A percentile compares a stretch with the other conserved stretches of the same genome.
These are phyloP conservation scores for Matsumyia berberina DNA, from an alignment of 2,888 invertebrate species.

Conservation along the genomic window DNA sequence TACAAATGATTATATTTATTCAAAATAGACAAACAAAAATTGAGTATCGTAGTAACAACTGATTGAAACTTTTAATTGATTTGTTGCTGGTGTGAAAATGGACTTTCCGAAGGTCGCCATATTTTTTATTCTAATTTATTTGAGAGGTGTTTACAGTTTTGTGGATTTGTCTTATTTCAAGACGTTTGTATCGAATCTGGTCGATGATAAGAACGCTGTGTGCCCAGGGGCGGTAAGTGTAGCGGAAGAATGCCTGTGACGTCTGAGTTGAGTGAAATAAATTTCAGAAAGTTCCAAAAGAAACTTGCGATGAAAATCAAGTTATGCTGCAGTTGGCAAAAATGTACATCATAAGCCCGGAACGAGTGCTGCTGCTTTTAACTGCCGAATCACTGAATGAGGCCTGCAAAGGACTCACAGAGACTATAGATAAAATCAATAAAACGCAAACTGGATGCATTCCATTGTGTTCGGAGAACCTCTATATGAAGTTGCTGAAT, in stretches of 20 bases:
- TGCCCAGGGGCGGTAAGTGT: conserved; percentile 19
- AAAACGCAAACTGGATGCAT: conserved; percentile 83
- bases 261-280: not conserved
- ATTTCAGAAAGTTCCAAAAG: conserved; percentile 41
- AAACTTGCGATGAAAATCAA: conserved; percentile 83
- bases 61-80: conserved; percentile 15
- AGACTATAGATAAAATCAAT: conserved; percentile 83
- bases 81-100: conserved; percentile 28
- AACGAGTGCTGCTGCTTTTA: conserved; percentile 85
- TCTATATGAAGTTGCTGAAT: conserved; percentile 84
- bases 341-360: conserved; percentile 85
- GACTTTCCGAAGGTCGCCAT: not conserved
- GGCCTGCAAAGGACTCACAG: conserved; percentile 78
- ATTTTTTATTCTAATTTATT: conserved; percentile 54
- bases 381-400: conserved; percentile 82
- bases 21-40: conserved; percentile 49
- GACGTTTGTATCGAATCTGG: conserved; percentile 50
- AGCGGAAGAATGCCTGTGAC: not conserved
- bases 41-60: conserved; percentile 26
- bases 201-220: conserved; percentile 38
- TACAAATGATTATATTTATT: conserved; percentile 67
- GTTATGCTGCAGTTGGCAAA: conserved; percentile 85
- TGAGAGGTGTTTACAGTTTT: conserved; percentile 33
- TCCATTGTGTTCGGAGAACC: conserved; percentile 82
- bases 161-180: conserved; percentile 55